Conservation (phyloP, 2,888 invertebrate genomes). For the Drosophila phalerata region DNA sequence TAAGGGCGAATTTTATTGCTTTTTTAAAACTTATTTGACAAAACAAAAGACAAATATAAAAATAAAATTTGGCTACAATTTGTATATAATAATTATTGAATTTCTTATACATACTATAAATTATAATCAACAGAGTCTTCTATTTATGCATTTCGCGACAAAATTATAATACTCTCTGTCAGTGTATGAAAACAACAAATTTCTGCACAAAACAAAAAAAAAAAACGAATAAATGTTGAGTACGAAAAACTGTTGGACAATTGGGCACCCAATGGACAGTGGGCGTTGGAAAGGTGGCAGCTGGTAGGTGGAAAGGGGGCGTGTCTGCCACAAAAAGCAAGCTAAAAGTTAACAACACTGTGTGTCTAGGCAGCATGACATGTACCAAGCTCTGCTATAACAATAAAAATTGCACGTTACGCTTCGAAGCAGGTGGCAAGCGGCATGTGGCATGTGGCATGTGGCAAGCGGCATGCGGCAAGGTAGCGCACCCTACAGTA, state of each 20-base stretch:
- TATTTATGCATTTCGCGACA: too few species aligned
- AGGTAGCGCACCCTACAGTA: background rate
- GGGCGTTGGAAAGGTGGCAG: background rate
- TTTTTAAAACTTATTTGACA: too few species aligned
- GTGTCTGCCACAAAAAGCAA: constrained; percentile 47
- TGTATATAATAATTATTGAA: too few species aligned
- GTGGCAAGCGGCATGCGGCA: background rate
- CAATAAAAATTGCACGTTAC: constrained; percentile 76
- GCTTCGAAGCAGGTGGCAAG: constrained; percentile 43
- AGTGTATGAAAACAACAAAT: background rate
- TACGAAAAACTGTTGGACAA: constrained; percentile 24
- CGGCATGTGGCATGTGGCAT: constrained; percentile 1
- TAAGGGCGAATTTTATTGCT: too few species aligned
- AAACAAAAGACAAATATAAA: too few species aligned
- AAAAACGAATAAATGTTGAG: constrained; percentile 17
- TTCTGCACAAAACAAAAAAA: background rate
- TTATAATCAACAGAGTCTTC: too few species aligned
- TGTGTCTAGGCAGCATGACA: constrained; percentile 70
- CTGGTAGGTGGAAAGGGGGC: background rate
- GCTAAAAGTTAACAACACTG: constrained; percentile 68
- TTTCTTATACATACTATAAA: too few species aligned
- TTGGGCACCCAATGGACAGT: background rate
- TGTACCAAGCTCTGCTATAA: constrained; percentile 64
- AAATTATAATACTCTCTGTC: background rate
- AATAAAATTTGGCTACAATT: too few species aligned